Evolutionary conservation across 1,140 invertebrate genomes (phyloP), one percentile per base, ranked within the genome.

Genomic region (Aphelenchoides avenae): DNA sequence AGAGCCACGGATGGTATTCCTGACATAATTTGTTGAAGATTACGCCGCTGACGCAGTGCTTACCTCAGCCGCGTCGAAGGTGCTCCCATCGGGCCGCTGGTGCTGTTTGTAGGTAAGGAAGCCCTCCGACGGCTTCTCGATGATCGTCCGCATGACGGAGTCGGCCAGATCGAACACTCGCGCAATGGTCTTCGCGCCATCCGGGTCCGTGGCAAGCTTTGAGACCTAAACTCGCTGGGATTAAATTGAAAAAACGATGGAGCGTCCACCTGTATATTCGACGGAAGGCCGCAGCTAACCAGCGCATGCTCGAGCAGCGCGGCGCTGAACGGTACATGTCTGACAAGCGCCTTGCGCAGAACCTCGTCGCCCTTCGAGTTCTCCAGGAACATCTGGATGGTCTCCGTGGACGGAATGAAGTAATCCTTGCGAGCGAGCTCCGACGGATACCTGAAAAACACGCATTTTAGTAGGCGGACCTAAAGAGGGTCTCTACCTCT

Each of bases 241-340:
- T 13, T 36, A 5, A 20, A 51, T 44, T 51, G 20, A 51, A 61
- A 5, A 50, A 29, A 62, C 22, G 24, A 22, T 15, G 2, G 3
- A 52, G 24, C 2, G n/a, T 20, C 36, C 67, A 80, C 80, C 69
- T 79, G 77, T 44, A 72, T 73, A 71, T 82, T 83, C 44, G 77
- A 58, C 9, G 83, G 65, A 54, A 96, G 85, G 26, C 86, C 87
- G 64, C 83, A 81, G 69, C 83, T 82, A 6, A 86, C 61, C 2
- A 96, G 79, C 40, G 87, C 84, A 80, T 97, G 92, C 66, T 96
- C 91, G 49, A 97, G 85, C 13, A 97, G 77, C 2, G 88, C 82
- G 26, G 89, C 84, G 29, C 93, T 92, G 84, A 87, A 93, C 77
- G 66, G 66, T 0, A 77, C 88, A 87, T 86, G 77, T 39, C 88